Conservation (phyloP, 2,888 invertebrate genomes). For the Podotricha telesiphe region DNA sequence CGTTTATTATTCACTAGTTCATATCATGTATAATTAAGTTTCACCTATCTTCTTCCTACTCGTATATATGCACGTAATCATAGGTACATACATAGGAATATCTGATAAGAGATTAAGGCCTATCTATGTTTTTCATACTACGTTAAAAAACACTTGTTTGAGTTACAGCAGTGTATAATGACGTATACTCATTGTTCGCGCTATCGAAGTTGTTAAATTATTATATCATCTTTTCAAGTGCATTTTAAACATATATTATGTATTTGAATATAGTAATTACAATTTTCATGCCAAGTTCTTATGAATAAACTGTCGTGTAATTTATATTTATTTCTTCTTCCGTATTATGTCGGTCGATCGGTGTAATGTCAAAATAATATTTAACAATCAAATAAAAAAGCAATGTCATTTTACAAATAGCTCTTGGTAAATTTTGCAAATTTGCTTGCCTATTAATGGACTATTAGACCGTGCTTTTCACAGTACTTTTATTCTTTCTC, state of each 20-base stretch:
- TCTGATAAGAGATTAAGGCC: conserved; percentile 23
- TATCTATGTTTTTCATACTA: conserved; percentile 32
- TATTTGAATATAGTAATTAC: not conserved
- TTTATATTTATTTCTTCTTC: too few species aligned
- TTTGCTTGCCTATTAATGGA: too few species aligned
- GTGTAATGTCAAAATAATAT: too few species aligned
- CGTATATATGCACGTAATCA: too few species aligned
- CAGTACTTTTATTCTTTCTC: too few species aligned
- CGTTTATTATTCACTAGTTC: not conserved
- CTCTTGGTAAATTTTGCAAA: too few species aligned
- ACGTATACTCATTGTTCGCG: conserved; percentile 58
- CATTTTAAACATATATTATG: conserved; percentile 29
- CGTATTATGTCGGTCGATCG: not conserved
- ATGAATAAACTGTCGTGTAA: not conserved
- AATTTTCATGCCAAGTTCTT: not conserved
- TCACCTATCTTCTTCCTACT: not conserved
- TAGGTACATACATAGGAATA: not conserved
- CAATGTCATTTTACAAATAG: too few species aligned
- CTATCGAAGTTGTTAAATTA: not conserved
- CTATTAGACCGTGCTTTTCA: too few species aligned
- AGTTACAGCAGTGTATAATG: conserved; percentile 47
- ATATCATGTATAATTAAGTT: not conserved
- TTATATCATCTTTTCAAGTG: not conserved
- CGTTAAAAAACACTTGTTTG: conserved; percentile 8
- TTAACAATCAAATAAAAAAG: too few species aligned